These are phyloP conservation scores for Cepphus grylle DNA, from an alignment of 2,113 vertebrate species.

Conservation along the genomic window DNA sequence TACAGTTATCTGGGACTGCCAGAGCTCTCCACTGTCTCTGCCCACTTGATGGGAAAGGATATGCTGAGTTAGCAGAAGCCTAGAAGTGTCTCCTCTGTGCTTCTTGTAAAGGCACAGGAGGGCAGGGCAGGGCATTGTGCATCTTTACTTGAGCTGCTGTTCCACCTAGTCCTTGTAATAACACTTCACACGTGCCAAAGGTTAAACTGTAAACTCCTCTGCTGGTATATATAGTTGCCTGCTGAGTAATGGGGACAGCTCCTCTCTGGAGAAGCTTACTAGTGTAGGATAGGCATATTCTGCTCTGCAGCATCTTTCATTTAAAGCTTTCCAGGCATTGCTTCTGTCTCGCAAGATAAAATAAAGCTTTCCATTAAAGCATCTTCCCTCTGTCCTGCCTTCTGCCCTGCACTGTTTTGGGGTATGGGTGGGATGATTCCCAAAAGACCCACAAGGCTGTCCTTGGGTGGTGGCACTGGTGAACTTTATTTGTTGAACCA, in stretches of 20 bases:
- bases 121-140: neutral
- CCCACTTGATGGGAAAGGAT: neutral
- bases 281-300: neutral
- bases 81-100: neutral
- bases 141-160: fast-evolving
- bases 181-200: neutral
- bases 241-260: neutral
- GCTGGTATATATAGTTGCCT: neutral
- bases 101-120: neutral
- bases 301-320: neutral
- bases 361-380: neutral
- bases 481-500: neutral
- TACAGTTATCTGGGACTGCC: neutral
- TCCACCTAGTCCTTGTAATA: neutral
- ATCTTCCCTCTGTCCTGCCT: neutral
- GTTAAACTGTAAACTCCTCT: neutral
- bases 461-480: neutral
- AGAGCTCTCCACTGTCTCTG: neutral
- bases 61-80: neutral
- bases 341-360: neutral
- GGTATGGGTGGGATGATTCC: neutral
- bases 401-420: neutral
- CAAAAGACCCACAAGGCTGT: neutral
- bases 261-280: neutral
- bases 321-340: neutral